These are phyloP conservation scores for Aphis craccivora DNA, from an alignment of 1,140 invertebrate species.

Conservation along the genomic window DNA sequence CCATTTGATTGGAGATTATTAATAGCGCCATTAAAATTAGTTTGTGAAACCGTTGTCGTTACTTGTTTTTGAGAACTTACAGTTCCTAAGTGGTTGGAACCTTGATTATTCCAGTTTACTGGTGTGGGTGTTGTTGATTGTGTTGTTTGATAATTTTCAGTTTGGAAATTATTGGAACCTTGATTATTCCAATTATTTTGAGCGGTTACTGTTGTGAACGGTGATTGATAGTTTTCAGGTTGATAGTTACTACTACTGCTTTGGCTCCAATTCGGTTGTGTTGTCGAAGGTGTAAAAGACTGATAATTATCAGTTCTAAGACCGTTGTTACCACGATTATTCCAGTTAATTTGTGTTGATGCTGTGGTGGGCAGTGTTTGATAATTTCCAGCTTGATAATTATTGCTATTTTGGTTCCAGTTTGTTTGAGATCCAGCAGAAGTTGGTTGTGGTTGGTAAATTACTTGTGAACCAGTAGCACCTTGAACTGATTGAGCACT, in stretches of 20 bases:
- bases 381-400: not conserved
- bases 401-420: conserved; percentile 12
- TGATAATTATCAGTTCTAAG: not conserved
- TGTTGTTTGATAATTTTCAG: conserved; percentile 34
- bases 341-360: conserved; percentile 15
- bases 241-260: not conserved
- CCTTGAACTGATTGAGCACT: not conserved
- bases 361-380: not conserved
- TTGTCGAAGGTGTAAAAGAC: not conserved
- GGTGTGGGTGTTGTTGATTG: not conserved
- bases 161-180: not conserved
- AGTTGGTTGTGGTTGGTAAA: conserved; percentile 1
- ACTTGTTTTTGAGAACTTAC: conserved; percentile 10
- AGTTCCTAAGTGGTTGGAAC: not conserved
- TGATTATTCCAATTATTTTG: conserved; percentile 5
- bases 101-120: not conserved
- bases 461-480: not conserved
- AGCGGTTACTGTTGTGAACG: not conserved
- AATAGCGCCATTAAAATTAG: not conserved
- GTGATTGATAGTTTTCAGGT: not conserved
- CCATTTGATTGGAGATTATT: not conserved
- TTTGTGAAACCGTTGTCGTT: not conserved
- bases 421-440: not conserved
- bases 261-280: not conserved
- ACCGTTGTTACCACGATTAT: not conserved